Conservation (phyloP, 2,888 invertebrate species). For the Parapristionchus giblindavisi region DNA sequence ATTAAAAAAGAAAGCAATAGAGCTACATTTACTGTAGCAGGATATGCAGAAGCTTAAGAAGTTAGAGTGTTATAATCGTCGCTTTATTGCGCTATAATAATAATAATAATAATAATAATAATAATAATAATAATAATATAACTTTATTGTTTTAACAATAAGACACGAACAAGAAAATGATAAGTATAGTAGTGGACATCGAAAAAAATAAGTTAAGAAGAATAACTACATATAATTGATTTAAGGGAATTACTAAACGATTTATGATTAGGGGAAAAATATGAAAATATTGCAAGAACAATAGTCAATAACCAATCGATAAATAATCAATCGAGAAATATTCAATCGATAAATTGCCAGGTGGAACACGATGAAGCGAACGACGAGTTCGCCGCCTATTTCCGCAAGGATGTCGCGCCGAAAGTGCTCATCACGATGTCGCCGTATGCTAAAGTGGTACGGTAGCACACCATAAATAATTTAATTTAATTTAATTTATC, state of each 20-base stretch:
- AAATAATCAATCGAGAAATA: neutral
- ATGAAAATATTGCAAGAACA: neutral
- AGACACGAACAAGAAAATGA: too few species aligned
- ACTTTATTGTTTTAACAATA: too few species aligned
- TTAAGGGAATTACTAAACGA: neutral
- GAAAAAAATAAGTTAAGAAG: neutral
- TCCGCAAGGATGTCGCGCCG: conserved; percentile 84
- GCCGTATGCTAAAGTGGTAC: conserved; percentile 84
- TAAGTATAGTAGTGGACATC: too few species aligned
- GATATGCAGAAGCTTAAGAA: too few species aligned
- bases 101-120: too few species aligned
- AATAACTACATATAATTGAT: too few species aligned
- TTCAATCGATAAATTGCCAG: conserved; percentile 47
- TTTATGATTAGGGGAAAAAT: neutral
- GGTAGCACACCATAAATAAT: too few species aligned
- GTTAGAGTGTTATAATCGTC: too few species aligned
- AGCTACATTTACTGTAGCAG: too few species aligned
- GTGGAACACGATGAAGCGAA: conserved; percentile 75
- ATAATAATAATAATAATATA: too few species aligned
- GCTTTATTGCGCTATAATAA: too few species aligned
- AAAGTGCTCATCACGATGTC: conserved; percentile 95
- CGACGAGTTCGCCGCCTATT: conserved; percentile 89
- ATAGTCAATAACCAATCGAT: neutral
- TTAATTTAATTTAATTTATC: conserved; percentile 8
- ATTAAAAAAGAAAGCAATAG: too few species aligned